phyloP scores from a whole-genome alignment of 2,888 invertebrate genomes.

The Phalera bucephala region DNA sequence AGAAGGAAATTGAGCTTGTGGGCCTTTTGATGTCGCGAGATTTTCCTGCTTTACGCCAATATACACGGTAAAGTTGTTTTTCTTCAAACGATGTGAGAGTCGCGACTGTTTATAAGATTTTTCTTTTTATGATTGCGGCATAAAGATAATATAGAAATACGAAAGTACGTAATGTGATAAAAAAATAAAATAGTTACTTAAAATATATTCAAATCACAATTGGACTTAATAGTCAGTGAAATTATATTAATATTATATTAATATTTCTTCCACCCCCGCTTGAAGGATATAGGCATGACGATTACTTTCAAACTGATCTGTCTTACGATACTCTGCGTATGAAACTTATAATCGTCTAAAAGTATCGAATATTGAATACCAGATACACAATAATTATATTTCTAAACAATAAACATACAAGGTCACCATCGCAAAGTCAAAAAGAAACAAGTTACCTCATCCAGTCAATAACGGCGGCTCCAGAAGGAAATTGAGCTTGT shows the following conservation, averaged over 20 bases:
- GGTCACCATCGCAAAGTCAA: not conserved
- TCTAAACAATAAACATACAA: not conserved
- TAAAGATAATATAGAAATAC: not conserved
- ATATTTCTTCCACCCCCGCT: too few relatives aligned
- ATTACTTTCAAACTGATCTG: too few relatives aligned
- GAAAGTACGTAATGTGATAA: too few relatives aligned
- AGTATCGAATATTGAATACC: too few relatives aligned
- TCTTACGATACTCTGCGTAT: too few relatives aligned
- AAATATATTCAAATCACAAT: too few relatives aligned
- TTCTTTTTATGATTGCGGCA: not conserved
- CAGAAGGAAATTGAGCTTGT: not conserved
- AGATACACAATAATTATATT: slow-evolving; percentile 2
- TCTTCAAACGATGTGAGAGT: not conserved
- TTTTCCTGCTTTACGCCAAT: not conserved
- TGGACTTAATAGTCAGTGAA: too few relatives aligned
- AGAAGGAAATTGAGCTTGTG: not conserved
- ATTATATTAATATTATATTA: too few relatives aligned
- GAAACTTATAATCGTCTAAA: too few relatives aligned
- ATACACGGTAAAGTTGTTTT: slow-evolving; percentile 1
- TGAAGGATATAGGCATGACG: too few relatives aligned
- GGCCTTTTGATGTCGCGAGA: slow-evolving; percentile 2
- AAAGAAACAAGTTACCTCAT: not conserved
- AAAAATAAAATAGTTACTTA: too few relatives aligned
- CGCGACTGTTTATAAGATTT: not conserved
- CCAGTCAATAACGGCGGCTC: not conserved